Base-by-base conservation (phyloP, 2,113 vertebrate genomes). In the Chelonoidis abingdonii region DNA sequence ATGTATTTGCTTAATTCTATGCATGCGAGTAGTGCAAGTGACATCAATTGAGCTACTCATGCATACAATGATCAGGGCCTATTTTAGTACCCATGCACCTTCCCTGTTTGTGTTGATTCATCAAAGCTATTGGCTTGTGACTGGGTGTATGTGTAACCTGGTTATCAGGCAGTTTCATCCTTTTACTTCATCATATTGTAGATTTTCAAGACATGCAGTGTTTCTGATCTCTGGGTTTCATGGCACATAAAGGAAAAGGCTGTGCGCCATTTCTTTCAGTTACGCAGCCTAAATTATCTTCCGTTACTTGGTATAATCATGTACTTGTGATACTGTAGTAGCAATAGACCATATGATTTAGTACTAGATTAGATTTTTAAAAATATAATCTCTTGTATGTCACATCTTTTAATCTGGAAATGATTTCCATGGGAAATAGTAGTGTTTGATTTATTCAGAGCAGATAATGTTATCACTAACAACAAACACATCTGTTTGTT, bases 341-440 rank as follows among this genome's bases (percentile, higher is more conserved):
- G 53, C 21, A 88, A 35, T 44, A 75, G 86, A 81, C 91, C n/a
- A 88, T 41, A 22, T 0, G 78, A 65, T 80, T 91, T 31, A 85
- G 25, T 47, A 83, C 78, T 89, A 87, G 86, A 90, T 72, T 25
- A 84, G 25, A 86, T 14, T 44, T 82, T 17, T 65, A 83, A 79
- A 93, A 12, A 93, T 8, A 2, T 49, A 0, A 59, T 84, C 4
- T 86, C 5, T 29, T 9, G 50, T 19, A 65, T 0, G 0, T 3
- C 86, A 72, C 86, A 49, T 93, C 83, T 94, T 94, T 86, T 24
- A 65, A 59, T 89, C 82, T 85, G 35, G 57, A 89, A 93, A 79
- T 10, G 78, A 41, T 17, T 89, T 94, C 17, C 41, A 56, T 82
- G 5, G 38, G 54, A 57, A 57, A 57, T 92, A 52, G 41, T 25